Conservation (phyloP, 2,888 invertebrate species). For the Creontiades dilutus region DNA sequence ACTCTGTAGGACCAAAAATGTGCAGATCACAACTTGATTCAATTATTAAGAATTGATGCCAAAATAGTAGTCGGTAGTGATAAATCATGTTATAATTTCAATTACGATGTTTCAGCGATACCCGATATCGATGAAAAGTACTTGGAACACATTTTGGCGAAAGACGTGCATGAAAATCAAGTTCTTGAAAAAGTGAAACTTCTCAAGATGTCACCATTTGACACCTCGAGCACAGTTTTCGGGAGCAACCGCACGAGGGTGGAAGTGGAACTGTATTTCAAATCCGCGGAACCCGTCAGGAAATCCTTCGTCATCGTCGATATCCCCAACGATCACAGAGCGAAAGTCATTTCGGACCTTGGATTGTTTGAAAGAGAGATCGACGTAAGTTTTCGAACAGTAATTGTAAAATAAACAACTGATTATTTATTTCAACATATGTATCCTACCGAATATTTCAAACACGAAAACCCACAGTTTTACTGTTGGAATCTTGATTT, state of each 20-base stretch:
- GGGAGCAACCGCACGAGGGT: constrained; percentile 63
- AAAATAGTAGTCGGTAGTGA: no score
- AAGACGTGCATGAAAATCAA: neutral
- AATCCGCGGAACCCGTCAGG: constrained; percentile 29
- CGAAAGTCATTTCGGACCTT: neutral
- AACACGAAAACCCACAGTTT: no score
- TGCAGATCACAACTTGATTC: no score
- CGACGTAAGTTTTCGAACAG: neutral
- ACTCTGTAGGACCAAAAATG: no score
- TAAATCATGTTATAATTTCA: no score
- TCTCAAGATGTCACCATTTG: constrained; percentile 19
- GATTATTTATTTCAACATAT: no score
- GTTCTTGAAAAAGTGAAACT: neutral
- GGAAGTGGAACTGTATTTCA: constrained; percentile 34
- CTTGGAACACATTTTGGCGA: neutral
- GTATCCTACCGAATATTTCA: no score
- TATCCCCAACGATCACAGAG: constrained; percentile 18
- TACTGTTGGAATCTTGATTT: no score
- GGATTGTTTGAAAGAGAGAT: constrained; percentile 60
- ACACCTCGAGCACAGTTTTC: constrained; percentile 66
- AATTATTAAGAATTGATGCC: no score
- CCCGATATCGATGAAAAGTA: neutral
- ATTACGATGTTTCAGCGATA: neutral
- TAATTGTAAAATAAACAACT: no score
- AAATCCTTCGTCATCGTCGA: constrained; percentile 41